Base-by-base conservation (phyloP, 2,113 vertebrate species). In the Choloepus hoffmanni region DNA sequence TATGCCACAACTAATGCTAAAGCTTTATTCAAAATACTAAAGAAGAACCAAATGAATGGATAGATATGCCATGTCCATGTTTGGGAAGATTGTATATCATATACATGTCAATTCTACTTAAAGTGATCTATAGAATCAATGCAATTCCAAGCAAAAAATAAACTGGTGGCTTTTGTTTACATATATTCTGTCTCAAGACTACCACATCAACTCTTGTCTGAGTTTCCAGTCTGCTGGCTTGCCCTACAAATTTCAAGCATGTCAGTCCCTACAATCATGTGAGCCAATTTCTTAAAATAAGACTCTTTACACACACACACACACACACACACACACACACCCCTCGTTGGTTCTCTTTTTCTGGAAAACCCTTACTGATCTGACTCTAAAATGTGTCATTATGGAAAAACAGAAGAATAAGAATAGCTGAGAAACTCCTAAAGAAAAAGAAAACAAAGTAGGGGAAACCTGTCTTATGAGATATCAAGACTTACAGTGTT, bases 1-100 rank as follows among this genome's bases (percentile, higher is more conserved):
- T 40, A 83, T 50, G 30, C 3, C 87, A 87, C 40, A 23, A 21
- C 5, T 65, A 40, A n/a, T 33, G n/a, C 16, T 84, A 74, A 86
- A 72, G 18, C 4, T 60, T 79, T 13, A 77, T 68, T 94, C 30
- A 89, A 92, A 85, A 95, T 60, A 67, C 36, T 55, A 77, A 90
- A 87, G 58, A 76, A 72, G n/a, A 96, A 67, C 6, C 33, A 83
- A 95, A 83, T 2, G 48, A 48, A 76, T 48, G n/a, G 48, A 76
- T 40, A 72, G 5, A 84, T 16, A 58, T 15, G 62, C 15, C 16
- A 73, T 33, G 12, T 72, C 58, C 7, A 33, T 60, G 1, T 21
- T 81, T 2, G 55, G 16, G 2, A 36, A 77, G 10, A 24, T 5
- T 85, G 24, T 74, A 53, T 79, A 33, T 28, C 53, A n/a, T 33